These are phyloP conservation scores for Trichomycterus rosablanca DNA, from an alignment of 2,113 vertebrate genomes.

Conservation along the genomic window DNA sequence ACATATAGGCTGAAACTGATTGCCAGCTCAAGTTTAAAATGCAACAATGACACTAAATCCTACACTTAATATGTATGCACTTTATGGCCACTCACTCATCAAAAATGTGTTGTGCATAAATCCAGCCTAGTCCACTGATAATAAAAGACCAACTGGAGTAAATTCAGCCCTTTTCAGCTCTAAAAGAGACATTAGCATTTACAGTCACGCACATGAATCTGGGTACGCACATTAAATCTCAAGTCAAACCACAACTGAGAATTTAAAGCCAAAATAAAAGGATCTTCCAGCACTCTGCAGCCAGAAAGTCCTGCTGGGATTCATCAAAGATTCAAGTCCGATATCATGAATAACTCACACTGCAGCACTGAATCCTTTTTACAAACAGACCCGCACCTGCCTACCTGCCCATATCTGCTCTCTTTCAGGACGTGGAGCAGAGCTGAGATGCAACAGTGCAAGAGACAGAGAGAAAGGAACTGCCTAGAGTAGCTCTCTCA, in stretches of 20 bases:
- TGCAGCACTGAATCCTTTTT: not conserved
- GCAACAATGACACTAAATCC: constrained; percentile 6
- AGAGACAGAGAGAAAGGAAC: not conserved
- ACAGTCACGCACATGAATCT: constrained; percentile 14
- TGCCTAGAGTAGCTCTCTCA: constrained; percentile 7
- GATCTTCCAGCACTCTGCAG: constrained; percentile 1
- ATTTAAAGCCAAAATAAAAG: constrained; percentile 28
- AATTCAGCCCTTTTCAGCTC: constrained; percentile 35
- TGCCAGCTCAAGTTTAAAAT: not conserved
- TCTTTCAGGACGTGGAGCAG: not conserved
- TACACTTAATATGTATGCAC: not conserved
- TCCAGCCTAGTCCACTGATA: constrained; percentile 21
- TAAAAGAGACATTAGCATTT: constrained; percentile 21
- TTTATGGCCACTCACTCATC: constrained; percentile 6
- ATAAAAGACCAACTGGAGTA: constrained; percentile 32
- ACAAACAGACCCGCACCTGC: not conserved
- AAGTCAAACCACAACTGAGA: constrained; percentile 12
- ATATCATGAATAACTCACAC: constrained; percentile 5
- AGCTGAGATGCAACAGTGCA: not conserved
- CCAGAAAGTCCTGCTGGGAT: constrained; percentile 7
- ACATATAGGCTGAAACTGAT: not conserved
- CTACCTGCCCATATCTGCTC: not conserved
- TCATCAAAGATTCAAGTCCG: constrained; percentile 25
- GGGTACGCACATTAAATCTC: constrained; percentile 23
- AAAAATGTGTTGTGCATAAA: constrained; percentile 32